Evolutionary conservation across 2,888 invertebrate species (phyloP).

Genomic region (Balanococcus diminutus): DNA sequence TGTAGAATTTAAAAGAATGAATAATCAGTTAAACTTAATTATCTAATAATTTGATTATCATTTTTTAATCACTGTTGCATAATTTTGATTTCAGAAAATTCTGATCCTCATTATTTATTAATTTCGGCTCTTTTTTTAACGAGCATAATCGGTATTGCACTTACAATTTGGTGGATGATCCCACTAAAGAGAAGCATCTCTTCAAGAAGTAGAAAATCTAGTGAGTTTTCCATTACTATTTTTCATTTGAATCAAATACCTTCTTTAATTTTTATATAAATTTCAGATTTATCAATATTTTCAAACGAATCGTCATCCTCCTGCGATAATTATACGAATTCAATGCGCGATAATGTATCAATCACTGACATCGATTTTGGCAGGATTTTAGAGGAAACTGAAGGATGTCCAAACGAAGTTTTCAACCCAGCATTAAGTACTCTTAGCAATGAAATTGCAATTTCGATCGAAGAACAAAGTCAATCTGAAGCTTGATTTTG

Average conservation of each 20-base stretch:
- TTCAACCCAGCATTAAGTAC: slow-evolving; percentile 42
- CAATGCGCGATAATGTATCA: slow-evolving; percentile 53
- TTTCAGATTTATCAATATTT: slow-evolving; percentile 55
- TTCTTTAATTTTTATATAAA: not conserved
- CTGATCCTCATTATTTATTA: slow-evolving; percentile 46
- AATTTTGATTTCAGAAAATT: slow-evolving; percentile 7
- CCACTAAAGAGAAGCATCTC: slow-evolving; percentile 45
- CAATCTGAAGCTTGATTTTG: slow-evolving; percentile 48
- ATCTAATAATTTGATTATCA: too few species aligned
- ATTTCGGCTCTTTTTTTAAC: slow-evolving; percentile 28
- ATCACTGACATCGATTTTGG: slow-evolving; percentile 56
- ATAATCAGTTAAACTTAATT: too few species aligned
- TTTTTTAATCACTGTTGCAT: too few species aligned
- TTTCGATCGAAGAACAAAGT: slow-evolving; percentile 27
- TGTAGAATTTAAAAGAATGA: too few species aligned
- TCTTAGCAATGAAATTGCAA: not conserved
- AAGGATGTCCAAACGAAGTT: slow-evolving; percentile 43
- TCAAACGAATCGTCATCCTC: slow-evolving; percentile 52
- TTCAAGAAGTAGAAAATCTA: slow-evolving; percentile 33
- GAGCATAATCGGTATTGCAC: slow-evolving; percentile 38
- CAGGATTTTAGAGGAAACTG: slow-evolving; percentile 39
- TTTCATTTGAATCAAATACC: not conserved
- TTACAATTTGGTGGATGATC: slow-evolving; percentile 52
- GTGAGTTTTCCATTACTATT: slow-evolving; percentile 6
- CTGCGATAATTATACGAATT: slow-evolving; percentile 55